Base-by-base conservation (phyloP, 1,140 invertebrate genomes). In the Xylocopa sonorina region DNA sequence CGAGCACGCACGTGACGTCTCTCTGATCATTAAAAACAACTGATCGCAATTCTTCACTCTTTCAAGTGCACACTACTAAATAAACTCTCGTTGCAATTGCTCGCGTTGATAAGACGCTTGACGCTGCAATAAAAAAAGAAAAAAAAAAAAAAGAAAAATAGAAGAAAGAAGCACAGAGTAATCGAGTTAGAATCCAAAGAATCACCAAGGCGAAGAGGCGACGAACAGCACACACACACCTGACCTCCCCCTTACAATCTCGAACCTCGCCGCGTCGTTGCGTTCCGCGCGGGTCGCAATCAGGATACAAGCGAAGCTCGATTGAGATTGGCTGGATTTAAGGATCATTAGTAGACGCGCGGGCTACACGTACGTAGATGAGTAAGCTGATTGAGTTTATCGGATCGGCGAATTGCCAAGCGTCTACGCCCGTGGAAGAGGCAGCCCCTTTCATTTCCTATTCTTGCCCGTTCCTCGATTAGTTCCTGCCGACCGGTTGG, bases 351-450 rank as follows among this genome's bases (percentile, higher is more conserved):
- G 88, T 86, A 87, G 84, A 83, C 83, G 83, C 85, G 64, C 51
- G 87, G n/a, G 87, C 72, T 88, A 68, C 86, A 87, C 83, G 81
- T 88, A 87, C 86, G 89, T 84, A 89, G 90, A 91, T 89, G 89
- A 90, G 87, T 90, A 87, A 88, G 89, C 89, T 90, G 91, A 91
- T 92, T 91, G 89, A 88, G 91, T 91, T 92, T 91, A 91, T 90
- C 89, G 89, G 90, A 87, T 89, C 87, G 79, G 79, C 87, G 86
- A 85, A 91, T 90, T 89, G 88, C 88, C 82, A 86, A 72, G 78
- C 82, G 78, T 79, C 83, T 82, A n/a, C 83, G 69, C 58, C 63
- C 34, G 32, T 41, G 69, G 34, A 27, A 32, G 29, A 1, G 27
- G 53, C 34, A n/a, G 53, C 64, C 62, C 60, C 63, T 68, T 85